Base-by-base conservation (phyloP, 2,888 invertebrate species). In the Gari tellinella region DNA sequence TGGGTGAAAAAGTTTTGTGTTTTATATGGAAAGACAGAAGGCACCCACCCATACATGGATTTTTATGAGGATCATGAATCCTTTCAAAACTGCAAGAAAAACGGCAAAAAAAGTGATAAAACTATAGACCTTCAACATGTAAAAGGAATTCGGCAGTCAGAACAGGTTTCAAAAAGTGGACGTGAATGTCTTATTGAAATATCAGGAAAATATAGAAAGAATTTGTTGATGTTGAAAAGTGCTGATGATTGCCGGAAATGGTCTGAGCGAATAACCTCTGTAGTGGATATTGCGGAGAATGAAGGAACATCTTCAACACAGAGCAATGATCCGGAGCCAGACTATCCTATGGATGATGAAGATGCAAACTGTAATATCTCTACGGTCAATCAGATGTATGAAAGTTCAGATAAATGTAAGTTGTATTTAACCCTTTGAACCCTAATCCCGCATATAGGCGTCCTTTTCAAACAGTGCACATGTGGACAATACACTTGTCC, bases 321-420 rank as follows among this genome's bases (percentile, higher is more conserved):
- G 31, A 38, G 37, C 4, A 4, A 43, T 17, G 43, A 43, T 15
- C n/a, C n/a, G 15, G n/a, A 15, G 14, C 43, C n/a, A 43, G 41
- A 55, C n/a, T 1, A 58, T 46, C 46, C 46, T 37, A 66, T 63
- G 4, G 64, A 64, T 23, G 62, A 63, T 51, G 56, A 57, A 17
- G 65, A 62, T 43, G 53, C 52, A 41, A 61, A 63, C 38, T 68
- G 69, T 38, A 66, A 73, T 43, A 55, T 64, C 17, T 31, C 67
- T 12, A 70, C 72, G 12, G n/a, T 67, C 2, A 79, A 73, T 43
- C 45, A 58, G 52, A 72, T 78, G 77, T 78, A 78, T 70, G 69
- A 62, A 15, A 23, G 48, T n/a, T 15, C 60, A 37, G 52, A 31
- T 51, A 46, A 61, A 41, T 60, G 67, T 68, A 68, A 19, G 21